A percentile compares a stretch with the other conserved stretches of the same genome.
phyloP scores from a whole-genome alignment of 2,113 vertebrate species.

The Silurus meridionalis region DNA sequence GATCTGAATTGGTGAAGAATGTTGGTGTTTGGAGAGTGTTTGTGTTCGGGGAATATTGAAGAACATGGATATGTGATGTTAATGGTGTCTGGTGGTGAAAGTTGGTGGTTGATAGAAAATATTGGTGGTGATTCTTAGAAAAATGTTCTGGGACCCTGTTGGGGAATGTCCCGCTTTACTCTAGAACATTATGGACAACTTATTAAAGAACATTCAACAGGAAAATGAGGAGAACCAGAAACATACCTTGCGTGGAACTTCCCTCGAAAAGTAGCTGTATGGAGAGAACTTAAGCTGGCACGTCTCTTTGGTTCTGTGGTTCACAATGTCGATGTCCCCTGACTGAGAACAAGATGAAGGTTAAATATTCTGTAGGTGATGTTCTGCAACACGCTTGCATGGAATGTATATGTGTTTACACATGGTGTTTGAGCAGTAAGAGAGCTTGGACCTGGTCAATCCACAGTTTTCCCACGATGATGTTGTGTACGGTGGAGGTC shows the following conservation, averaged over 20 bases:
- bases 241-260: constrained; percentile 88
- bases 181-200: neutral
- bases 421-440: neutral
- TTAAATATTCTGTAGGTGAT: neutral
- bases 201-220: neutral
- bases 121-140: neutral
- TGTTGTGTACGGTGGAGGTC: constrained; percentile 98
- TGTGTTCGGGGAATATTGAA: neutral
- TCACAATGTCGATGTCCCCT: constrained; percentile 96
- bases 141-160: neutral
- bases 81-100: neutral
- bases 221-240: neutral
- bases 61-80: neutral
- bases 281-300: constrained; percentile 97
- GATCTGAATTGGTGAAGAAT: neutral
- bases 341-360: constrained; percentile 71
- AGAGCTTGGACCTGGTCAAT: constrained; percentile 88
- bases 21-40: neutral
- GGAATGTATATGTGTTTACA: neutral
- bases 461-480: constrained; percentile 98
- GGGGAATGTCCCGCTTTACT: neutral
- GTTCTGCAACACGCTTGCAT: neutral
- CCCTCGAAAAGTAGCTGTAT: constrained; percentile 98
- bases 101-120: neutral
- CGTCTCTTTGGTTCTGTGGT: constrained; percentile 93